Evolutionary conservation across 1,140 invertebrate species (phyloP).

Genomic region (Sitobion miscanthi): DNA sequence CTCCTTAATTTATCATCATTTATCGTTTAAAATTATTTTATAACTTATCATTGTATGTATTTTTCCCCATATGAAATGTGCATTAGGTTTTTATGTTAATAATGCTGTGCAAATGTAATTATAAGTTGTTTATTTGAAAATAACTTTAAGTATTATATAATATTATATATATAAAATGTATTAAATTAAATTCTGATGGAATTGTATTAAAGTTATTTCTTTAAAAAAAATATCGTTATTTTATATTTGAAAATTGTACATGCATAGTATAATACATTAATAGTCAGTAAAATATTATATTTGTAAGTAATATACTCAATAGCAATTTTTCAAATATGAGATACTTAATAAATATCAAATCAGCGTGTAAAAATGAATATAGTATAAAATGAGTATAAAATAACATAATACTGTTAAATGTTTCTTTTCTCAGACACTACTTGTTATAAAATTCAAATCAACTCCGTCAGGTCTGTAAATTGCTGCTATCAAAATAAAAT

Average conservation of each 20-base stretch:
- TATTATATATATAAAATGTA: not conserved
- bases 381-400: no score
- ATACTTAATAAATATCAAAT: no score
- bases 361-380: no score
- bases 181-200: not conserved
- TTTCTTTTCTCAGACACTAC: no score
- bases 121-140: not conserved
- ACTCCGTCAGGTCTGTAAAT: no score
- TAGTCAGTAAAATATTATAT: no score
- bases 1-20: constrained; percentile 12
- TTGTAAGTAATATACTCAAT: no score
- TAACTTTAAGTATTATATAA: not conserved
- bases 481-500: no score
- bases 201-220: not conserved
- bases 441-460: no score
- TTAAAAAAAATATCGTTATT: not conserved
- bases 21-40: not conserved
- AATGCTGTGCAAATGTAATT: not conserved
- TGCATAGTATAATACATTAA: no score
- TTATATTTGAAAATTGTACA: not conserved
- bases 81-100: not conserved
- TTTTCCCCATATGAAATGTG: not conserved
- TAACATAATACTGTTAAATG: no score
- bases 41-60: not conserved
- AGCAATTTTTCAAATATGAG: no score